phyloP scores from a whole-genome alignment of 2,113 vertebrate genomes.

The Plestiodon gilberti region DNA sequence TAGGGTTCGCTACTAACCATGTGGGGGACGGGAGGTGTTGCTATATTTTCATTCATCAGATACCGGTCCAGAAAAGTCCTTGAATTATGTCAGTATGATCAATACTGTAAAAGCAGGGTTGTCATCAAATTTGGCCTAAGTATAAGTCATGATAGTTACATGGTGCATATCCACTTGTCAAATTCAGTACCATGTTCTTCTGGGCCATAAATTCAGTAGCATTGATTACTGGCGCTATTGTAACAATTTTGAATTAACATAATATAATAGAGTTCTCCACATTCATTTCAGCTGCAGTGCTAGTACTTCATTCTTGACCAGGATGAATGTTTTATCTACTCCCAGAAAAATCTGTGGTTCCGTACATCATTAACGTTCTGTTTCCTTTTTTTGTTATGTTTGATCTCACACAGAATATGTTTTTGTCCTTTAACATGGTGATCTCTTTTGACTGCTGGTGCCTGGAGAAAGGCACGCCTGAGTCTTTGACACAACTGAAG shows the following conservation, averaged over 20 bases:
- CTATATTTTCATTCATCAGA: not conserved
- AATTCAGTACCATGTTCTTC: not conserved
- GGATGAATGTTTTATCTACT: not conserved
- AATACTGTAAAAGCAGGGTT: not conserved
- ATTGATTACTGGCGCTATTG: not conserved
- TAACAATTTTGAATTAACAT: not conserved
- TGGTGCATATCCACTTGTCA: not conserved
- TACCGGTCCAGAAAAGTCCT: not conserved
- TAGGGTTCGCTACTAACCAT: no score
- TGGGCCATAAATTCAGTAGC: not conserved
- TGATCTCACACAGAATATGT: not conserved
- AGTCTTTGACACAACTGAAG: constrained; percentile 6
- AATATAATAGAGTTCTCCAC: no score
- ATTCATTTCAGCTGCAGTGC: not conserved
- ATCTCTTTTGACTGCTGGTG: constrained; percentile 31
- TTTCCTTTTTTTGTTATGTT: constrained; percentile 9
- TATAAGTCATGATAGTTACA: not conserved
- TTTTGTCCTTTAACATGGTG: not conserved
- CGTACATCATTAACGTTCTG: rapidly evolving
- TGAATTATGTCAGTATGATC: not conserved
- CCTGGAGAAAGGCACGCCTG: constrained; percentile 18
- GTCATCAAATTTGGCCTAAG: not conserved
- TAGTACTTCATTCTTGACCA: not conserved
- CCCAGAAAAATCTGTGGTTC: not conserved
- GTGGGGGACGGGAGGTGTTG: not conserved